Percentiles rank a stretch among this genome's conserved stretches.
Conservation (phyloP, 2,113 vertebrate species). For the Kobus ellipsiprymnus region DNA sequence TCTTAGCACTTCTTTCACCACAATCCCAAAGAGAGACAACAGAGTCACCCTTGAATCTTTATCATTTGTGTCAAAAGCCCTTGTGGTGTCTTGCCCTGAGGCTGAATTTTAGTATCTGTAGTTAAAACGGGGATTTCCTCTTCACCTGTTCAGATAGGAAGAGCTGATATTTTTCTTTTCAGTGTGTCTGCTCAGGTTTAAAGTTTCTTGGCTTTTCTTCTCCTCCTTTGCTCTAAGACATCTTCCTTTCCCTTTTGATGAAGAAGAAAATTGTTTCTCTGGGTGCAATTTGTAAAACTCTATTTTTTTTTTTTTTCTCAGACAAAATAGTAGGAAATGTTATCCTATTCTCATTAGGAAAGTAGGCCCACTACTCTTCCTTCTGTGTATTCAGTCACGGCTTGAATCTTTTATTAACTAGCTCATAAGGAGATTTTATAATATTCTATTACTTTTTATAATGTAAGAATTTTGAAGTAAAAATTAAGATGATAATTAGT, state of each 20-base stretch:
- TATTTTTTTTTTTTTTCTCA: not conserved
- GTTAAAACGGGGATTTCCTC: not conserved
- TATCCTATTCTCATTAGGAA: not conserved
- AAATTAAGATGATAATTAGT: not conserved
- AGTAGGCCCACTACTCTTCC: not conserved
- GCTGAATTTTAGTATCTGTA: not conserved
- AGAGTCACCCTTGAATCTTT: not conserved
- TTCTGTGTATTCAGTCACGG: not conserved
- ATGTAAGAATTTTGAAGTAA: not conserved
- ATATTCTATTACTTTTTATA: not conserved
- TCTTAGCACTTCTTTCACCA: not conserved
- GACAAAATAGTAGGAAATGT: not conserved
- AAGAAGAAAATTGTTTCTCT: not conserved
- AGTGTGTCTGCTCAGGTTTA: not conserved
- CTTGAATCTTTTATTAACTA: not conserved
- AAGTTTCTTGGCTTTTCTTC: not conserved
- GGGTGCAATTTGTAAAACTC: not conserved
- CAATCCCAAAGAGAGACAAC: not conserved
- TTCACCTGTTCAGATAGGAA: not conserved
- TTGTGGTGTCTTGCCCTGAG: not conserved
- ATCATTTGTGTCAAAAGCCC: not conserved
- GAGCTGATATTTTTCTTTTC: not conserved
- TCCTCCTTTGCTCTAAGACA: not conserved
- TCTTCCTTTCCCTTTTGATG: not conserved
- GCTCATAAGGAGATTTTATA: constrained; percentile 4